These are phyloP conservation scores for Drosophila oshimai DNA, from an alignment of 1,140 invertebrate genomes.

Conservation along the genomic window DNA sequence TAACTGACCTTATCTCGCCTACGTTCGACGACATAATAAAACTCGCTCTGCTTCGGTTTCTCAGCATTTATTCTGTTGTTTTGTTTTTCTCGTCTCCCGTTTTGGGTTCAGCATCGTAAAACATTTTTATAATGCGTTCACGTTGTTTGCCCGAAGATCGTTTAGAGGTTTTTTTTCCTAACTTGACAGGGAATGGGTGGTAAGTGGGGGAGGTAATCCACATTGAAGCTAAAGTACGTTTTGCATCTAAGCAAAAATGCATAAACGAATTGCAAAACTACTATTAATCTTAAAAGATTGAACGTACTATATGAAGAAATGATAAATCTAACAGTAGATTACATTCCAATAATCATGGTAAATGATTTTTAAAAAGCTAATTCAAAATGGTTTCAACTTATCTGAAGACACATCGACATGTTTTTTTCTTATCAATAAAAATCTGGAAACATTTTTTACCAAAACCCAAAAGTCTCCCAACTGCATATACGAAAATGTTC, in stretches of 20 bases:
- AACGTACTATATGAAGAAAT: too few species aligned
- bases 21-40: constrained; percentile 66
- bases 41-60: constrained; percentile 60
- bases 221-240: constrained; percentile 1
- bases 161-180: constrained; percentile 19
- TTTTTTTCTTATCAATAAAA: too few species aligned
- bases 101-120: constrained; percentile 60
- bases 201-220: neutral
- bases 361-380: too few species aligned
- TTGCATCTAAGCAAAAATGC: neutral
- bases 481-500: too few species aligned
- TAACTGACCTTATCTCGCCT: constrained; percentile 45
- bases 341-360: too few species aligned
- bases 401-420: too few species aligned
- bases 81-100: constrained; percentile 12
- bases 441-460: too few species aligned
- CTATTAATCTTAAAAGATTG: too few species aligned
- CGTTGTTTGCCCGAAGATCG: constrained; percentile 44
- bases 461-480: too few species aligned
- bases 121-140: constrained; percentile 73
- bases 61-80: constrained; percentile 34
- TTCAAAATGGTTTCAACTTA: too few species aligned
- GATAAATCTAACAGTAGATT: too few species aligned
- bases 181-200: neutral
- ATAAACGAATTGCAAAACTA: too few species aligned